These are phyloP conservation scores for Sphenodon punctatus DNA, from an alignment of 2,797 vertebrate genomes.

Conservation along the genomic window DNA sequence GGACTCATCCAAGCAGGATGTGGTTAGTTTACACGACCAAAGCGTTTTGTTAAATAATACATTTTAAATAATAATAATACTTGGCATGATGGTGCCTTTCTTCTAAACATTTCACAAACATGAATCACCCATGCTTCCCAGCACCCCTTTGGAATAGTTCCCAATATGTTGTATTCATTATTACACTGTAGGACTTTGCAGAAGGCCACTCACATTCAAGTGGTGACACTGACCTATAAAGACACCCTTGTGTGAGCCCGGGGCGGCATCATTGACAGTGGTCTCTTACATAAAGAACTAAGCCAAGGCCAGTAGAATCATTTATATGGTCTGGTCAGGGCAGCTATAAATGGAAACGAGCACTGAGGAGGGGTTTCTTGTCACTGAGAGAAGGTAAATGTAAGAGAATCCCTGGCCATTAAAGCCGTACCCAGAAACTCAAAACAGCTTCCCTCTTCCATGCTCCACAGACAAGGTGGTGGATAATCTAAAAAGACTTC, in stretches of 20 bases:
- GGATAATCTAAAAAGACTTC: constrained; percentile 51
- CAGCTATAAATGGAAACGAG: constrained; percentile 51
- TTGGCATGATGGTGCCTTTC: constrained; percentile 1
- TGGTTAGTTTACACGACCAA: no score
- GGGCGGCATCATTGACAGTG: constrained; percentile 64
- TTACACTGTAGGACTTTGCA: constrained; percentile 35
- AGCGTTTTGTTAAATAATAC: no score
- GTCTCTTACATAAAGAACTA: constrained; percentile 54
- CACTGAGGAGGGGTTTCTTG: not conserved
- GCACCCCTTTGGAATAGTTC: not conserved
- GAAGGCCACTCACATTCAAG: constrained; percentile 48
- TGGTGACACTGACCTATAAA: constrained; percentile 57
- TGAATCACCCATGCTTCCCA: not conserved
- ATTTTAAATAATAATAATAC: not conserved
- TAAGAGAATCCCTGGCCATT: constrained; percentile 13
- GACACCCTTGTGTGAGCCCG: constrained; percentile 44
- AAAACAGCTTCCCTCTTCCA: not conserved
- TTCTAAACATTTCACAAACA: not conserved
- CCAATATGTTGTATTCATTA: not conserved
- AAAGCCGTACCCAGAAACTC: not conserved
- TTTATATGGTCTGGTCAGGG: constrained; percentile 22
- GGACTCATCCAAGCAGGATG: no score
- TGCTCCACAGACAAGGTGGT: not conserved
- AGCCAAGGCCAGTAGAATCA: constrained; percentile 59
- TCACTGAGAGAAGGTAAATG: not conserved